phyloP scores from a whole-genome alignment of 2,888 invertebrate genomes.

The Plagiodera versicolora region DNA sequence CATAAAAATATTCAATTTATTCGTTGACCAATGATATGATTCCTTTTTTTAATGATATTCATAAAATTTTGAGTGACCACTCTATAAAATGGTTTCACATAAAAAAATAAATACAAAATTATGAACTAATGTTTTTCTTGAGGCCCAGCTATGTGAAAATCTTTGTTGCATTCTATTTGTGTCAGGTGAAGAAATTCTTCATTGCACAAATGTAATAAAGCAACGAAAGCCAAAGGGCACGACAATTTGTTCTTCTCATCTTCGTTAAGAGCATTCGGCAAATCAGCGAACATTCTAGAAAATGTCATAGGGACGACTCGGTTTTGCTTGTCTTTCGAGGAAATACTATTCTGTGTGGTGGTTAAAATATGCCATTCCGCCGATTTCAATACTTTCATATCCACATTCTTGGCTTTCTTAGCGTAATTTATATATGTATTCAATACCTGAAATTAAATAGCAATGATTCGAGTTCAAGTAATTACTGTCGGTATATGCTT shows the following conservation, averaged over 20 bases:
- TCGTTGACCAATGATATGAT: too few relatives aligned
- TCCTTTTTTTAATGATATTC: too few relatives aligned
- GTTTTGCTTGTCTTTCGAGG: constrained; percentile 19
- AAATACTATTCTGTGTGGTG: not conserved
- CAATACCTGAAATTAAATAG: constrained; percentile 58
- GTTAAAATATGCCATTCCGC: constrained; percentile 67
- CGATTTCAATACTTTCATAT: constrained; percentile 82
- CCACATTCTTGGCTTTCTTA: constrained; percentile 80
- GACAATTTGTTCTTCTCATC: constrained; percentile 74
- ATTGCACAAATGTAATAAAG: constrained; percentile 82
- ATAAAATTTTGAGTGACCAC: too few relatives aligned
- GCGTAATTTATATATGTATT: constrained; percentile 79
- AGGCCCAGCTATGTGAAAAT: constrained; percentile 55
- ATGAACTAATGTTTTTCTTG: not conserved
- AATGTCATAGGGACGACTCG: constrained; percentile 54
- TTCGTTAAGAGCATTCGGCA: constrained; percentile 62
- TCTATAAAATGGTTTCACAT: not conserved
- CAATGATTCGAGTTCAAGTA: constrained; percentile 8
- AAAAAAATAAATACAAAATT: not conserved
- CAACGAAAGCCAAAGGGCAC: constrained; percentile 76
- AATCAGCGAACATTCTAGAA: constrained; percentile 58
- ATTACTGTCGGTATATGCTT: constrained; percentile 16
- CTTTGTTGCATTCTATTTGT: constrained; percentile 57
- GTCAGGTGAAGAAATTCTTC: constrained; percentile 68
- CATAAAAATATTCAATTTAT: too few relatives aligned